Evolutionary conservation across 2,888 invertebrate species (phyloP), one percentile per base, ranked within the genome.

Genomic region (Pseudeuparius sepicola): DNA sequence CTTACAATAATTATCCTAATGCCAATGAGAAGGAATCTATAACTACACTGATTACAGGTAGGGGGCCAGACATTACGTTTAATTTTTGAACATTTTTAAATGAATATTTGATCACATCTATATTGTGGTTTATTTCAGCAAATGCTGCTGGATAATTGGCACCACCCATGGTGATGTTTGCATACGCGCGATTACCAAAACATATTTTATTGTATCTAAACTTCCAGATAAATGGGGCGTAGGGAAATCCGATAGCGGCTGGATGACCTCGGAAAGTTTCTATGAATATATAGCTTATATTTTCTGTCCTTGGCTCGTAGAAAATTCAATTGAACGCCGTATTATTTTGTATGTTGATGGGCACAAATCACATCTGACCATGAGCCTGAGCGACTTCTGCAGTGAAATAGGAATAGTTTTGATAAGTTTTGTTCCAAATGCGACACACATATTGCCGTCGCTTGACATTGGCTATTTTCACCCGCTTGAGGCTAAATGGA

Each of bases 341-440:
- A n/a, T n/a, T n/a, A n/a, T n/a, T n/a, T 20, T 20, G 20, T 44
- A 40, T 24, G 14, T 42, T 4, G 42, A 42, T 23, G 39, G 40
- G 1, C 42, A 44, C 34, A 33, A 25, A 24, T 39, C 37, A 10
- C 46, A 46, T 20, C 13, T 44, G 14, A 43, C 36, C 37, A 34
- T 32, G 15, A 29, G 37, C 18, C 26, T 47, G 9, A 36, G 39
- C 11, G 6, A 24, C 16, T 36, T 43, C n/a, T 43, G 42, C 18
- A 39, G 35, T 26, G 26, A 41, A 20, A 24, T 39, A 20, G 18
- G 39, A 7, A 45, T 43, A 13, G 39, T 38, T 33, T 9, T 47
- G 20, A 34, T 42, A 16, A 37, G n/a, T 39, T 14, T 34, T 44
- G 11, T 43, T 32, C 45, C 41, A 24, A 20, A 20, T 20, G n/a